Percentiles rank a stretch among this genome's conserved stretches.
phyloP scores from a whole-genome alignment of 2,797 vertebrate species.

The Mionectes olivaceus region DNA sequence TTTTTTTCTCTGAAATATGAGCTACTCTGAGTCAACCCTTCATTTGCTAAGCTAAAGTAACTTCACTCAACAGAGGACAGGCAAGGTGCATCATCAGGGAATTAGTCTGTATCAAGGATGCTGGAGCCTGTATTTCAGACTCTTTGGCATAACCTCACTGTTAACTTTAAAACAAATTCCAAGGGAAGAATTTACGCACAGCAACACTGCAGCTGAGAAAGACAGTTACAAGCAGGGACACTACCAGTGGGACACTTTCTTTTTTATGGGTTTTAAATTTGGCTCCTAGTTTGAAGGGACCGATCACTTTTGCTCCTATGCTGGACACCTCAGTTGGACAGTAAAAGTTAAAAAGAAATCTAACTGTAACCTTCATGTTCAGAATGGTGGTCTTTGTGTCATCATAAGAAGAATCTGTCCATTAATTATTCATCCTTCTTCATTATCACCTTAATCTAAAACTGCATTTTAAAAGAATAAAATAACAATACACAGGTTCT shows the following conservation, averaged over 20 bases:
- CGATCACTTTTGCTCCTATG: neutral
- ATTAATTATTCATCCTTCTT: neutral
- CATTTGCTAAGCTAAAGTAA: neutral
- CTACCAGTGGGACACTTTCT: neutral
- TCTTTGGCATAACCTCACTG: neutral
- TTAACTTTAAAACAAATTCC: neutral
- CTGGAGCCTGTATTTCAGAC: neutral
- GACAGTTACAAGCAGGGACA: neutral
- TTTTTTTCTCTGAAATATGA: neutral
- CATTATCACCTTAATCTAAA: neutral
- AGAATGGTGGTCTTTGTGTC: neutral
- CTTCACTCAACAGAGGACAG: neutral
- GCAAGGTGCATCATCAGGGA: neutral
- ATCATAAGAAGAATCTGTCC: neutral
- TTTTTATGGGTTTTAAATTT: neutral
- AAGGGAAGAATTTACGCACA: neutral
- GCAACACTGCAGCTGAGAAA: neutral
- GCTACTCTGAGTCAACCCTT: neutral
- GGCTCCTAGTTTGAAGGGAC: neutral
- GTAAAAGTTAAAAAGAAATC: neutral
- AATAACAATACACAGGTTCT: neutral
- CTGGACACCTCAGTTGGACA: neutral
- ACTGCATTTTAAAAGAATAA: neutral
- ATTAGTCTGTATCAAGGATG: neutral
- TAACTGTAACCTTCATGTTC: neutral